Base-by-base conservation (phyloP, 2,888 invertebrate genomes). In the Erebia epiphron region DNA sequence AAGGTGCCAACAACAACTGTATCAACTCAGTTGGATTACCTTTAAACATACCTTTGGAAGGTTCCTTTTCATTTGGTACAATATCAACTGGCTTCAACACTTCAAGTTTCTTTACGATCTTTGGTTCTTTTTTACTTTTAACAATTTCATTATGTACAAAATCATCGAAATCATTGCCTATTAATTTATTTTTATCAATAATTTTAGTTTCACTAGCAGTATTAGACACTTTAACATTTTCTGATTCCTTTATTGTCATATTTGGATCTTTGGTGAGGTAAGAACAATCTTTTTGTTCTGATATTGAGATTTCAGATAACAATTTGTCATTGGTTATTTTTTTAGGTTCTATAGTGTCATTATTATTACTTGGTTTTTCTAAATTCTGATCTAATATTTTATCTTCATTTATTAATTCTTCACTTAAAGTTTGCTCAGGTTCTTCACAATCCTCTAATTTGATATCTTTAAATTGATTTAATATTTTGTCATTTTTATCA, bases 391-490 rank as follows among this genome's bases (percentile, higher is more conserved):
- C 54, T 10, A 14, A n/a, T 14, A 26, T 43, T 18, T 18, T 10
- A 46, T 16, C 43, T 41, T 35, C 18, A 41, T 18, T 54, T 16
- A 21, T 16, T 26, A 50, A 13, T 63, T 50, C 63, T 13, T 57
- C 54, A 7, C 35, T 49, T 14, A 11, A 3, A 49, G 46, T 58
- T 16, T 11, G 0, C 13, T 41, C 43, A 43, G 56, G 50, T 14
- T 69, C 11, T 64, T 69, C 71, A 69, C 50, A 68, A 13, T 58
- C 63, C 52, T 65, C 62, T 49, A 69, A 26, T 56, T 72, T 69
- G 41, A 67, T 68, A 18, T 72, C 63, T 50, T 69, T 70, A n/a
- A 73, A 26, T 61, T 72, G 43, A 26, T 73, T 69, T 68, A 64
- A 49, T 18, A 75, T 67, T 58, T 61, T 57, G 50, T 65, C 56